Base-by-base conservation (phyloP, 2,888 invertebrate genomes). In the Macaria notata region DNA sequence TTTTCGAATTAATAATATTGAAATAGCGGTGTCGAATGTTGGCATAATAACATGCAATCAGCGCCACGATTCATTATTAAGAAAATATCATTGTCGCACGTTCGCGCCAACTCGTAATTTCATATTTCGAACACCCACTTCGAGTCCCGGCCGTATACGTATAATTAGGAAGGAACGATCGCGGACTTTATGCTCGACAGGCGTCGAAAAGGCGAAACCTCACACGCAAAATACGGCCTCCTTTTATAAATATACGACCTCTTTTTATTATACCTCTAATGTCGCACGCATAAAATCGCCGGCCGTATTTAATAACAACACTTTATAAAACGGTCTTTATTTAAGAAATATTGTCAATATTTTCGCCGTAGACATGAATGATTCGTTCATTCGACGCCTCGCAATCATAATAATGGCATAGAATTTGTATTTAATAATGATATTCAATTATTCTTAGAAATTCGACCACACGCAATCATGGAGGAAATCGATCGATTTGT, bases 51-150 rank as follows among this genome's bases (percentile, higher is more conserved):
- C 76, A 75, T 64, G 67, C 72, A 76, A 77, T 77, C 76, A 73
- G 70, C 78, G 73, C 75, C 67, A 66, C 70, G 77, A 77, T 78
- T 73, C 74, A 73, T 80, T 75, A 75, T 74, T 72, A 65, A 72
- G 79, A 83, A 79, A 77, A 73, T 77, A 76, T 75, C 72, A 78
- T 70, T 86, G 84, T 87, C 86, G 79, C 86, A 81, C 81, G 81
- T 88, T 88, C 84, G 84, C 86, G 81, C 86, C 81, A 81, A 79
- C 78, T 84, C 80, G 72, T 86, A 87, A 88, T 88, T 88, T 86
- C 79, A 81, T 80, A 85, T 85, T 86, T 86, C 79, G 90, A 89
- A 90, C 90, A 90, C 90, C 90, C 90, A 91, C 90, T 85, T 78
- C 80, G 79, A 81, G 82, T 83, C 79, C 76, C 81, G 73, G 48